A percentile compares a stretch with the other conserved stretches of the same genome.
Conservation (phyloP, 2,797 vertebrate genomes). For the Limnodromus scolopaceus region DNA sequence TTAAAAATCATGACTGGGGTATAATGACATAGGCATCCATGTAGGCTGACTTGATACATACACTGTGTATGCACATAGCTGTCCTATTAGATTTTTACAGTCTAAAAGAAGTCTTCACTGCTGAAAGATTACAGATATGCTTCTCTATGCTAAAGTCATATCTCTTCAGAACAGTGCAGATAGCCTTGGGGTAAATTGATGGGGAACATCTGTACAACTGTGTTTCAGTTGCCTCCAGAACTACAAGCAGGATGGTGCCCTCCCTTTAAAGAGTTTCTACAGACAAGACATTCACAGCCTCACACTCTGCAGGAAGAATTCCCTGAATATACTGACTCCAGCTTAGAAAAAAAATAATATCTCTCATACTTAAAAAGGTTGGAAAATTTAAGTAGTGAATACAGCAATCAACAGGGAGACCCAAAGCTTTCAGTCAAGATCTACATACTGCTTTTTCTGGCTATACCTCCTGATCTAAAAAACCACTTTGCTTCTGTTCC, state of each 20-base stretch:
- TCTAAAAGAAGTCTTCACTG: neutral
- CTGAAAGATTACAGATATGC: neutral
- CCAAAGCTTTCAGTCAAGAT: neutral
- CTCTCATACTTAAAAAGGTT: neutral
- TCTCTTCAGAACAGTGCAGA: neutral
- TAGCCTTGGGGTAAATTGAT: neutral
- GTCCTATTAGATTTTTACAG: neutral
- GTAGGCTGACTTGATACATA: neutral
- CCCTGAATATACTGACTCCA: neutral
- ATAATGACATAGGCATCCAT: neutral
- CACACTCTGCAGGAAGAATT: neutral
- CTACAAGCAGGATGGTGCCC: neutral
- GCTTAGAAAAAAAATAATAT: neutral
- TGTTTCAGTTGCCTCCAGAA: neutral
- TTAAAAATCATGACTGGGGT: neutral
- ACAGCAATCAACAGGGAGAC: neutral
- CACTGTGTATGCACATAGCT: neutral
- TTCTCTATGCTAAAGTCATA: neutral
- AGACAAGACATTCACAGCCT: neutral
- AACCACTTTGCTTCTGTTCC: neutral
- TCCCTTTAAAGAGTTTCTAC: neutral
- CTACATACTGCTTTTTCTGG: neutral
- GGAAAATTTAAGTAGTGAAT: neutral
- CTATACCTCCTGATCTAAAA: neutral
- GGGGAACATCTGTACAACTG: accelerated